Evolutionary conservation across 2,113 vertebrate species (phyloP).

Genomic region (Plotosus lineatus): DNA sequence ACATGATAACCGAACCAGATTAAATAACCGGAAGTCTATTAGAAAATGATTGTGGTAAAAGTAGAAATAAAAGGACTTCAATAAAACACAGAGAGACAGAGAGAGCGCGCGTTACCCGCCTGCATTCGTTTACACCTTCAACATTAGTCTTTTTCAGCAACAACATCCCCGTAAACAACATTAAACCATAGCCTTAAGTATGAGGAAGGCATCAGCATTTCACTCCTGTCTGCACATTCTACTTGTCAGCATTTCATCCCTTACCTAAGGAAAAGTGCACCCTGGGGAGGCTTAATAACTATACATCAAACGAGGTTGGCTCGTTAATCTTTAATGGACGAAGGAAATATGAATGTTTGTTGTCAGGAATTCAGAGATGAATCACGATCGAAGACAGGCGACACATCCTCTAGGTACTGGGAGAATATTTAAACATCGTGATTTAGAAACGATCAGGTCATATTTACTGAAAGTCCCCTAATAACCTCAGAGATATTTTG

Average conservation of each 20-base stretch:
- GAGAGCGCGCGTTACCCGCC: too few relatives aligned
- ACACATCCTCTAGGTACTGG: not conserved
- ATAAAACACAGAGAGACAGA: too few relatives aligned
- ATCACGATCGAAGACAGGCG: not conserved
- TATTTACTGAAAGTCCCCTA: not conserved
- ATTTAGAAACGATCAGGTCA: not conserved
- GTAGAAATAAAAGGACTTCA: too few relatives aligned
- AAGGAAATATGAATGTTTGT: not conserved
- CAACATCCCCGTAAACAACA: not conserved
- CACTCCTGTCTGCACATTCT: slow-evolving; percentile 2
- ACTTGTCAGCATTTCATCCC: slow-evolving; percentile 5
- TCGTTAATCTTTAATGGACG: slow-evolving; percentile 33
- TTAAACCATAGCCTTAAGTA: not conserved
- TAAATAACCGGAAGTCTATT: too few relatives aligned
- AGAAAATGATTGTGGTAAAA: too few relatives aligned
- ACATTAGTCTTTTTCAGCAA: not conserved
- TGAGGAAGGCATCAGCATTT: not conserved
- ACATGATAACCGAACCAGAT: too few relatives aligned
- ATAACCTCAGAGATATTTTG: not conserved
- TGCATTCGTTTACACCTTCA: not conserved
- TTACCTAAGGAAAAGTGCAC: slow-evolving; percentile 10
- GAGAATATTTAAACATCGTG: not conserved
- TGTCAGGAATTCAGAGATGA: slow-evolving; percentile 15
- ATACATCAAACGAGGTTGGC: slow-evolving; percentile 20
- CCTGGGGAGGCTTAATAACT: slow-evolving; percentile 32